Base-by-base conservation (phyloP, 2,113 vertebrate genomes). In the Apteryx mantelli region DNA sequence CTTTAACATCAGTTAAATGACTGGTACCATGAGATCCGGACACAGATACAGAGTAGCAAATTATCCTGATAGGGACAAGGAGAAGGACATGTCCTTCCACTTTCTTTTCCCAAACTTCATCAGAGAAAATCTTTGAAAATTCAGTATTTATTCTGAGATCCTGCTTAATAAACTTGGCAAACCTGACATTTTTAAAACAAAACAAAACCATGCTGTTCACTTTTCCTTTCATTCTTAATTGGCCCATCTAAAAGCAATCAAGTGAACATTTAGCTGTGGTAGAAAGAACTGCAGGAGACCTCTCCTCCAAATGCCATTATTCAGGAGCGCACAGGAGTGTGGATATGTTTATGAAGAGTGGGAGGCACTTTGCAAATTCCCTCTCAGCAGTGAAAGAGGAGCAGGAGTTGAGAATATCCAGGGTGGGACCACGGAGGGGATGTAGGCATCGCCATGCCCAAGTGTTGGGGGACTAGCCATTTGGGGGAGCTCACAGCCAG, bases 241-340 rank as follows among this genome's bases (percentile, higher is more conserved):
- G 95, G 91, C 94, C 95, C 95, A 97, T 97, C 97, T 97, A 97
- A 97, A 96, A 97, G 91, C 97, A 97, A 97, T 97, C 95, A 97
- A 97, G 88, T 74, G 89, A 97, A 94, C 86, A 95, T 97, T 97
- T 96, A 97, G 87, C 95, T 85, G 87, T 66, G 44, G 92, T 91
- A 93, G 84, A 87, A 95, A 92, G 90, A 97, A 84, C 97, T 92
- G 93, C 96, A 91, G 95, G 97, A 97, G 95, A 96, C 84, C 90
- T 95, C 93, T 97, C 87, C 71, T 97, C 87, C 82, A 95, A 96
- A 74, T 91, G 89, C 79, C 93, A 95, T 97, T 97, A 95, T 94
- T 97, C 95, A 97, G 89, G 71, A 95, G 34, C 53, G 76, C 88
- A 78, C 55, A 73, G 89, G 76, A 91, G 46, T 83, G 68, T 89